Base-by-base conservation (phyloP, 92 coral and sea anemone species). In the Meandrina meandrites region DNA sequence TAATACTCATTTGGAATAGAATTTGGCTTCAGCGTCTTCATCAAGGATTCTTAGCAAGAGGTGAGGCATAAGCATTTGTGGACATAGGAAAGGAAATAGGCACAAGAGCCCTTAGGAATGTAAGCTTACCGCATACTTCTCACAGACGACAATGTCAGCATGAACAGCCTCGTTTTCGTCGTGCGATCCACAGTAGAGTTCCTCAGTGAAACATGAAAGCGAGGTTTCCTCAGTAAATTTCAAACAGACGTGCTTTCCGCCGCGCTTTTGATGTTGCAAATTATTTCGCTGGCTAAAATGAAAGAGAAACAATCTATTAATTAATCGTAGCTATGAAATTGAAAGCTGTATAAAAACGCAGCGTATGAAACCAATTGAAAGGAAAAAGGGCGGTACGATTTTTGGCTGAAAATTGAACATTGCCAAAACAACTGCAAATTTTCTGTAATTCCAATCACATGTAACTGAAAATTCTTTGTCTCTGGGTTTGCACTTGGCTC, bases 101-200 rank as follows among this genome's bases (percentile, higher is more conserved):
- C 5, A 19, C 22, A 7, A 75, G 42, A 37, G 27, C 14, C 11
- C 50, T 30, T 37, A 37, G n/a, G 17, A 17, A 64, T 22, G 35
- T 21, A 75, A 73, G 75, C 99, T 93, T 92, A 96, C 99, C 79
- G 98, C 96, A 90, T 88, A 96, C 79, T 85, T 88, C 27, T 94
- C 96, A 86, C 99, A 96, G 19, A 92, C 88, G n/a, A 14, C 31
- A 24, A 67, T 53, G 48, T 76, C 82, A 36, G 14, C 11, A 21
- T 22, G 34, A 64, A 60, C 82, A 60, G 60, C 81, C 60, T 85
- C 88, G 62, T 15, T 76, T 56, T 45, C 64, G 10, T 18, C 81
- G 11, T 78, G 90, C 5, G 70, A 86, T 57, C 81, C 80, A 85
- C 91, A 92, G 75, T 51, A 80, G 13, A 92, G 75, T 64, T 92